A percentile compares a stretch with the other conserved stretches of the same genome.
Conservation (phyloP, 2,113 vertebrate genomes). For the Glaucidium brasilianum region DNA sequence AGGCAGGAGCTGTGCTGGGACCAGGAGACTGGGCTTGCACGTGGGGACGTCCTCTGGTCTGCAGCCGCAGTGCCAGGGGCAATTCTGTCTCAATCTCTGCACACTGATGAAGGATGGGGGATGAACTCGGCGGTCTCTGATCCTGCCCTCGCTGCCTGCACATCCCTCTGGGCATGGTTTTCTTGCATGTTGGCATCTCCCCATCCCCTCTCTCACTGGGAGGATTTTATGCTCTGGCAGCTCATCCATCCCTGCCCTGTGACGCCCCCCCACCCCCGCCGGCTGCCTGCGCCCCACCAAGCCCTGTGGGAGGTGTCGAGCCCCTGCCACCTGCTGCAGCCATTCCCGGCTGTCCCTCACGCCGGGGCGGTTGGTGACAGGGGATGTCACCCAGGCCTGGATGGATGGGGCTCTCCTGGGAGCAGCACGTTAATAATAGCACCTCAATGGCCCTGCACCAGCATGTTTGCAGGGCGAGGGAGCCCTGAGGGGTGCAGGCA, state of each 20-base stretch:
- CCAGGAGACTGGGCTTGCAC: accelerated
- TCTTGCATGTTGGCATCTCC: accelerated
- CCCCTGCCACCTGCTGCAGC: neutral
- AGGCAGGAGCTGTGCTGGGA: neutral
- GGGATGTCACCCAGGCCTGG: neutral
- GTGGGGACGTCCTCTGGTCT: neutral
- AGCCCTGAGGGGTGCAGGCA: neutral
- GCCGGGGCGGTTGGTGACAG: neutral
- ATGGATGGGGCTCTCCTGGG: neutral
- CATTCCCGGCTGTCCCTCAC: accelerated
- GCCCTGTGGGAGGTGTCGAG: accelerated
- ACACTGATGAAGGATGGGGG: neutral
- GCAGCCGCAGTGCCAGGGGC: accelerated
- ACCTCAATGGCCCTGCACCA: accelerated
- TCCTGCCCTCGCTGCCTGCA: neutral
- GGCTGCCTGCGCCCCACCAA: accelerated
- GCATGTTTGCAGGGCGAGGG: neutral
- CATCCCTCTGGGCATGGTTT: accelerated
- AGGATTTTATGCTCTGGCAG: neutral
- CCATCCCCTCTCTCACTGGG: neutral
- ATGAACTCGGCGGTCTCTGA: accelerated
- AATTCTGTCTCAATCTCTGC: neutral
- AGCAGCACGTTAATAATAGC: neutral
- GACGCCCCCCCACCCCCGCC: too few relatives aligned
- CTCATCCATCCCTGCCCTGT: neutral